These are phyloP conservation scores for Temnothorax rugatulus DNA, from an alignment of 2,888 invertebrate species.

Conservation along the genomic window DNA sequence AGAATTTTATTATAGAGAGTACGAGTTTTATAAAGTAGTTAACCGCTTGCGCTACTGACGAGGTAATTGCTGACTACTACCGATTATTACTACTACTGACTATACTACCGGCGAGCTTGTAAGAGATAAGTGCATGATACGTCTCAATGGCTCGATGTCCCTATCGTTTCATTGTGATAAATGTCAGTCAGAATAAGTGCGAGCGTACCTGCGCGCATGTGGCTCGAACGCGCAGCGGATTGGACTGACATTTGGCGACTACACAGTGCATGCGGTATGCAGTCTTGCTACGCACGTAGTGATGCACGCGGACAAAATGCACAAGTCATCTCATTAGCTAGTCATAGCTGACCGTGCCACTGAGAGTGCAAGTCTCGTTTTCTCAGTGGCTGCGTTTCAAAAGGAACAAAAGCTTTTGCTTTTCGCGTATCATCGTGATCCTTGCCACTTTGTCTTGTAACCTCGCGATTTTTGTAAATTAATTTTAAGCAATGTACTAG, in stretches of 20 bases:
- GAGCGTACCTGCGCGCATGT: slow-evolving; percentile 19
- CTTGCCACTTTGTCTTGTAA: neutral
- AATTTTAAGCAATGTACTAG: neutral
- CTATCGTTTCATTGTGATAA: slow-evolving; percentile 37
- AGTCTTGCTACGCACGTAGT: slow-evolving; percentile 20
- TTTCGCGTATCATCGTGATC: neutral
- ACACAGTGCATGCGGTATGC: slow-evolving; percentile 16
- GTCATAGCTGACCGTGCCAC: slow-evolving; percentile 26
- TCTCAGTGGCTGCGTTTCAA: slow-evolving; percentile 16
- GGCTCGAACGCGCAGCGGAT: slow-evolving; percentile 22
- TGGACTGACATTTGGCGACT: slow-evolving; percentile 39
- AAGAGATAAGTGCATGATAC: slow-evolving; percentile 46
- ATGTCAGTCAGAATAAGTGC: slow-evolving; percentile 25
- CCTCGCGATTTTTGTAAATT: slow-evolving; percentile 13
- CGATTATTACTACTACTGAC: slow-evolving; percentile 4
- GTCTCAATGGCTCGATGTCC: slow-evolving; percentile 24
- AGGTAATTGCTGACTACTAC: slow-evolving; percentile 18
- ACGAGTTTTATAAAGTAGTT: neutral
- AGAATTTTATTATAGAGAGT: neutral
- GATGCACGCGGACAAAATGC: slow-evolving; percentile 32
- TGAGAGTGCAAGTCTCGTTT: slow-evolving; percentile 31
- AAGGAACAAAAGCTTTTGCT: slow-evolving; percentile 11
- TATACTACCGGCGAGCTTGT: slow-evolving; percentile 23
- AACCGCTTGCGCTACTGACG: neutral
- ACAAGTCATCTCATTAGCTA: slow-evolving; percentile 48